Percentiles rank a stretch among this genome's conserved stretches.
These are phyloP conservation scores for Eilema depressum DNA, from an alignment of 2,888 invertebrate species.

Conservation along the genomic window DNA sequence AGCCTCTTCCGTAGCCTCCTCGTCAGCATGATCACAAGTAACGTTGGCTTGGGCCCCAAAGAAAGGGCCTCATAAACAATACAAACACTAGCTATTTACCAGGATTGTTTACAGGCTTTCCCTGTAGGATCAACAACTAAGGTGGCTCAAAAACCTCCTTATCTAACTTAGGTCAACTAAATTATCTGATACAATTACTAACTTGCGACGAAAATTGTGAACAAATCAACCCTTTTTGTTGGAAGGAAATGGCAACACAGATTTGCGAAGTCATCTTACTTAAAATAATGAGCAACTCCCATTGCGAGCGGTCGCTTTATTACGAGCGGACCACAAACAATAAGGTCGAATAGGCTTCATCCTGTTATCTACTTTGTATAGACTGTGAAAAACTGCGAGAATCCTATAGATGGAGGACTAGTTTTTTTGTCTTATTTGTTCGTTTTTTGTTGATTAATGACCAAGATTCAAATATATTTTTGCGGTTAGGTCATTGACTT, in stretches of 20 bases:
- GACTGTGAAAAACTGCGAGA: background rate
- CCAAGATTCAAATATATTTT: too few relatives aligned
- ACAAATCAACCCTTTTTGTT: conserved; percentile 9
- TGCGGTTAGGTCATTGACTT: too few relatives aligned
- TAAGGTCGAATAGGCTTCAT: background rate
- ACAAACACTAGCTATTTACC: too few relatives aligned
- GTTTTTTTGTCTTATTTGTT: background rate
- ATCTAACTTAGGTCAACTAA: background rate
- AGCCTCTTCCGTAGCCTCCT: too few relatives aligned
- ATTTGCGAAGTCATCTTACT: background rate
- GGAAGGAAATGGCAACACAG: background rate
- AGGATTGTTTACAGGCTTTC: background rate
- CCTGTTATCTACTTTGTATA: background rate
- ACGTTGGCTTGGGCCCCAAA: too few relatives aligned
- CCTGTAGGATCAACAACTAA: background rate
- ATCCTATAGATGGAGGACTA: background rate
- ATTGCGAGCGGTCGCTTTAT: background rate
- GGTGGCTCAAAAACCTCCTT: background rate
- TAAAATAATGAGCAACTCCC: conserved; percentile 4
- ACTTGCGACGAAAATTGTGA: conserved; percentile 1
- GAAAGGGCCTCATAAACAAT: too few relatives aligned
- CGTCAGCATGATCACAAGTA: too few relatives aligned
- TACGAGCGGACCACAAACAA: background rate
- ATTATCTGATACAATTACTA: background rate
- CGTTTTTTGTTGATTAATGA: too few relatives aligned